phyloP scores from a whole-genome alignment of 2,113 vertebrate genomes.

The Mesitornis unicolor region DNA sequence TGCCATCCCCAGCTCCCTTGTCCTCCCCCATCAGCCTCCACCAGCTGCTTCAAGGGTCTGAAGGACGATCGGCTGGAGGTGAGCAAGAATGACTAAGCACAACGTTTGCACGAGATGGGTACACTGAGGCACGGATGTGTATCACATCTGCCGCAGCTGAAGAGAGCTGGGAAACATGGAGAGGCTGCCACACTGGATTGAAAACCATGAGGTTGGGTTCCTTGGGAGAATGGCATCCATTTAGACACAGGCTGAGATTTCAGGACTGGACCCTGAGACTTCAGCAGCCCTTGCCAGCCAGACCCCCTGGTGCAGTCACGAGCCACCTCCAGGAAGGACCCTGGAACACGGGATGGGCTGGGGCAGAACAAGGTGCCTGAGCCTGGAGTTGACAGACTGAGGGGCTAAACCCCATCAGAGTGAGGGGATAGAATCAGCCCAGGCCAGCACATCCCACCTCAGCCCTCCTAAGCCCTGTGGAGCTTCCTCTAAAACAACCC shows the following conservation, averaged over 20 bases:
- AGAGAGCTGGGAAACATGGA: background rate
- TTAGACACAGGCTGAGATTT: background rate
- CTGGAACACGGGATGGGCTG: background rate
- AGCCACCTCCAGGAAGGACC: background rate
- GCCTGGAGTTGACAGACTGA: accelerated
- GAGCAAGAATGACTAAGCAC: background rate
- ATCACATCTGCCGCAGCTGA: background rate
- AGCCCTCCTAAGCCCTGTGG: background rate
- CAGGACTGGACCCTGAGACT: background rate
- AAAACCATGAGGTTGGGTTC: background rate
- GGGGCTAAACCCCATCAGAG: background rate
- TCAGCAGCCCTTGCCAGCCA: background rate
- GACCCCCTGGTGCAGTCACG: background rate
- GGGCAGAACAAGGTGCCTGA: background rate
- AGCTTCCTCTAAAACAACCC: background rate
- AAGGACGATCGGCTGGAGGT: background rate
- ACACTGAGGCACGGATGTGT: accelerated
- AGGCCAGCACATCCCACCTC: background rate
- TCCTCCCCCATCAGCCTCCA: background rate
- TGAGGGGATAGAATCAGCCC: background rate
- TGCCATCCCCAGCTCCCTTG: background rate
- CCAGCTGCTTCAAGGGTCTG: background rate
- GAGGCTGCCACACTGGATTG: background rate
- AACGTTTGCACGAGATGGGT: background rate
- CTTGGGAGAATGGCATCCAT: background rate